A percentile compares a stretch with the other conserved stretches of the same genome.
phyloP scores from a whole-genome alignment of 2,113 vertebrate genomes.

The Malaclemys terrapin region DNA sequence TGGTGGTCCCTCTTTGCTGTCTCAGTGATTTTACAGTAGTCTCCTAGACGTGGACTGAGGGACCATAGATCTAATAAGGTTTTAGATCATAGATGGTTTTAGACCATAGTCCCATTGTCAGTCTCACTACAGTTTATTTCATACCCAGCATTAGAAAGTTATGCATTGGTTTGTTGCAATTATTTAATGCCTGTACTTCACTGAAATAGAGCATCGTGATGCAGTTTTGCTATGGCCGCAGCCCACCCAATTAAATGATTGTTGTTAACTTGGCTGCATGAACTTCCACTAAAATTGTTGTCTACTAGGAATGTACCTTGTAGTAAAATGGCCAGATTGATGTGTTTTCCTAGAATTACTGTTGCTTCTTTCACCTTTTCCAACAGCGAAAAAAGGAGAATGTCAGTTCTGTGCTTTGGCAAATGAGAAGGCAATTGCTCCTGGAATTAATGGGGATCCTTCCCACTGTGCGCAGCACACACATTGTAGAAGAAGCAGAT shows the following conservation, averaged over 20 bases:
- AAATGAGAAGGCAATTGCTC: slow-evolving; percentile 97
- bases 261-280: not conserved
- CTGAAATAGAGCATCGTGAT: not conserved
- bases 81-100: not conserved
- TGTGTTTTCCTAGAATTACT: not conserved
- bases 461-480: slow-evolving; percentile 91
- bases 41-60: not conserved
- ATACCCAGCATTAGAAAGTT: not conserved
- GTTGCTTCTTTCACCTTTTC: slow-evolving; percentile 15
- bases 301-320: accelerated
- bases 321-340: accelerated
- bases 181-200: not conserved
- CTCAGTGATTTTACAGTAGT: not conserved
- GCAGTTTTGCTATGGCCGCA: accelerated
- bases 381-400: slow-evolving; percentile 91
- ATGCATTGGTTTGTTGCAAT: not conserved
- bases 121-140: not conserved
- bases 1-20: not conserved
- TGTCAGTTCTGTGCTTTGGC: slow-evolving; percentile 96
- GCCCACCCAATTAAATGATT: not conserved
- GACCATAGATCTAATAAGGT: accelerated
- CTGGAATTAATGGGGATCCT: slow-evolving; percentile 96
- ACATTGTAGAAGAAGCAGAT: slow-evolving; percentile 84
- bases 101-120: not conserved
- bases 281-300: not conserved